These are phyloP conservation scores for Coreoperca whiteheadi DNA, from an alignment of 2,113 vertebrate genomes.

Conservation along the genomic window DNA sequence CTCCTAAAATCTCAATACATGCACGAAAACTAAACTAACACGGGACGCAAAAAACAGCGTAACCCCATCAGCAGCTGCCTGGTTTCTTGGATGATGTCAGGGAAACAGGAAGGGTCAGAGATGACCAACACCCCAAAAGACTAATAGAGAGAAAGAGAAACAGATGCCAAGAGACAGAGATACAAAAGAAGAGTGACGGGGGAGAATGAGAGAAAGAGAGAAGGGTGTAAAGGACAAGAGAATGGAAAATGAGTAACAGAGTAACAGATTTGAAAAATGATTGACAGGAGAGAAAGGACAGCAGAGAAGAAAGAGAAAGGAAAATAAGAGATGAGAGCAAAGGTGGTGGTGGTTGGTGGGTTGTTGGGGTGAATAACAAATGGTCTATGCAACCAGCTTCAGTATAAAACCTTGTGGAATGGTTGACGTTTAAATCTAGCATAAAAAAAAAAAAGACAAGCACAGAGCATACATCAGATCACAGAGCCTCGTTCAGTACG, in stretches of 20 bases:
- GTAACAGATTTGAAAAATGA: slow-evolving; percentile 7
- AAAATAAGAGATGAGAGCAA: slow-evolving; percentile 1
- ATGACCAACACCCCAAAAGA: slow-evolving; percentile 43
- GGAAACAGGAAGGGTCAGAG: slow-evolving; percentile 58
- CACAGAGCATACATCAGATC: slow-evolving; percentile 25
- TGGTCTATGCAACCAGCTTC: background rate
- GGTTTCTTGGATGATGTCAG: slow-evolving; percentile 63
- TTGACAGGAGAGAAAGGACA: background rate
- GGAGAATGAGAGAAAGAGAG: background rate
- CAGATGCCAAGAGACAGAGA: background rate
- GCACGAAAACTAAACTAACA: slow-evolving; percentile 3
- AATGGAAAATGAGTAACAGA: slow-evolving; percentile 41
- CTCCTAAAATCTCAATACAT: background rate
- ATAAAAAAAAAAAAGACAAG: slow-evolving; percentile 1
- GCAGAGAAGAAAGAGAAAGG: slow-evolving; percentile 5
- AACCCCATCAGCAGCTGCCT: slow-evolving; percentile 37
- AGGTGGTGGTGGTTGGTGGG: background rate
- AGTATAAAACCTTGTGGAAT: background rate
- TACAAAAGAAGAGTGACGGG: background rate
- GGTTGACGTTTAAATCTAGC: background rate
- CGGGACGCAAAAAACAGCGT: background rate
- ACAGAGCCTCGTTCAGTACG: slow-evolving; percentile 8
- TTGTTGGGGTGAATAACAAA: background rate
- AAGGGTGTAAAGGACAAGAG: background rate
- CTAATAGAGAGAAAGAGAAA: slow-evolving; percentile 22